Percentiles rank a stretch among this genome's conserved stretches.
Evolutionary conservation across 2,888 invertebrate genomes (phyloP).

Genomic region (Conus canariensis): DNA sequence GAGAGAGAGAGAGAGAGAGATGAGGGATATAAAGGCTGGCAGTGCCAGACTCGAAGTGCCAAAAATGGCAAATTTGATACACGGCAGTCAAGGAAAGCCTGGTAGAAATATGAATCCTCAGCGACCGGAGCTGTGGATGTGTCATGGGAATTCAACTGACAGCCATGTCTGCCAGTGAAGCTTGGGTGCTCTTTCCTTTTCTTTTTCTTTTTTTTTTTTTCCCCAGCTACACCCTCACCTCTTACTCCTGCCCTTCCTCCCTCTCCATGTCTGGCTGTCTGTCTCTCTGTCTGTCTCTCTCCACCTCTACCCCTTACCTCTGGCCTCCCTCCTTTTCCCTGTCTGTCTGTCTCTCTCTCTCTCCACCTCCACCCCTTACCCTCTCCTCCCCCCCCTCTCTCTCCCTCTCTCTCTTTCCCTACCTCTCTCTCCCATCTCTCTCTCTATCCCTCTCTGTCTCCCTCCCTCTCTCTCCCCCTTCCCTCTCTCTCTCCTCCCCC

Average conservation of each 20-base stretch:
- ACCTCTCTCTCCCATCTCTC: background rate
- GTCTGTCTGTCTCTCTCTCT: background rate
- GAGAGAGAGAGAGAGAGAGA: too few species aligned
- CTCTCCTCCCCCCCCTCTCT: background rate
- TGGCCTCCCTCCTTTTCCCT: background rate
- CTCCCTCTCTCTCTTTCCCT: background rate
- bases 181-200: too few species aligned
- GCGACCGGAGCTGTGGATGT: too few species aligned
- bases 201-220: background rate
- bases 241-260: background rate
- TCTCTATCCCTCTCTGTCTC: background rate
- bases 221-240: too few species aligned
- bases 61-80: too few species aligned
- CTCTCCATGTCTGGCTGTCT: background rate
- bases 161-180: too few species aligned
- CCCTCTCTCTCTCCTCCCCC: background rate
- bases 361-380: background rate
- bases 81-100: too few species aligned
- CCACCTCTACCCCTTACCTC: background rate
- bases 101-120: too few species aligned
- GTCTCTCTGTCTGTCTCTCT: background rate
- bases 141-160: too few species aligned
- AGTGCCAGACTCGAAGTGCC: too few species aligned
- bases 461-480: background rate
- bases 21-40: too few species aligned